Conservation (phyloP, 2,888 invertebrate genomes). For the Trichogramma dendrolimi region DNA sequence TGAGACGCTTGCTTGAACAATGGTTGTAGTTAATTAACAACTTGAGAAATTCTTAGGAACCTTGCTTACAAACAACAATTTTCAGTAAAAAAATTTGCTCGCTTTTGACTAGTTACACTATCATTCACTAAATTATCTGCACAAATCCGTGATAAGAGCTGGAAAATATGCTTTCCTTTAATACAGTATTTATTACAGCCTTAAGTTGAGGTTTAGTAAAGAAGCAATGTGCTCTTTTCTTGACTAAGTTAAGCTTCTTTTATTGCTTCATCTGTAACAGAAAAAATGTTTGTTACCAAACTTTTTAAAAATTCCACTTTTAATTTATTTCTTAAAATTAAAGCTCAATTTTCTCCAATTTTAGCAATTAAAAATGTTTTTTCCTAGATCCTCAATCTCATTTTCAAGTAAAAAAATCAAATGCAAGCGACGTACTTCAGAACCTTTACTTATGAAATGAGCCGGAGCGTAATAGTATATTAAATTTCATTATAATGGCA, state of each 20-base stretch:
- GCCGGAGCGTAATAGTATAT: too few species aligned
- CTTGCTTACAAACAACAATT: conserved; percentile 8
- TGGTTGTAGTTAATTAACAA: conserved; percentile 9
- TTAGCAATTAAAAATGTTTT: too few species aligned
- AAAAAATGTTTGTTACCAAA: not conserved
- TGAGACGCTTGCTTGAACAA: conserved; percentile 5
- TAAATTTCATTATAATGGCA: too few species aligned
- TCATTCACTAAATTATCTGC: conserved; percentile 3
- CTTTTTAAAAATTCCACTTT: too few species aligned
- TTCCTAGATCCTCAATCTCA: too few species aligned
- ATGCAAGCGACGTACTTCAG: too few species aligned
- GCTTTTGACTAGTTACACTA: conserved; percentile 19
- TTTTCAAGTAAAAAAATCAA: too few species aligned
- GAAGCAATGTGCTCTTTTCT: not conserved
- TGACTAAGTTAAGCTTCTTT: not conserved
- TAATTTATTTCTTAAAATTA: too few species aligned
- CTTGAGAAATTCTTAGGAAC: conserved; percentile 21
- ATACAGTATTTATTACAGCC: conserved; percentile 23
- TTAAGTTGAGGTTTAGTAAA: conserved; percentile 23
- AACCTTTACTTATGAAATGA: too few species aligned
- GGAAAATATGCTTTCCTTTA: conserved; percentile 7
- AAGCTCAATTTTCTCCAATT: too few species aligned
- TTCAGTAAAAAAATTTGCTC: conserved; percentile 12
- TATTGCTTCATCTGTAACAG: conserved; percentile 19
- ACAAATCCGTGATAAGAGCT: not conserved